Conservation (phyloP, 2,888 invertebrate genomes). For the Thymelicus sylvestris region DNA sequence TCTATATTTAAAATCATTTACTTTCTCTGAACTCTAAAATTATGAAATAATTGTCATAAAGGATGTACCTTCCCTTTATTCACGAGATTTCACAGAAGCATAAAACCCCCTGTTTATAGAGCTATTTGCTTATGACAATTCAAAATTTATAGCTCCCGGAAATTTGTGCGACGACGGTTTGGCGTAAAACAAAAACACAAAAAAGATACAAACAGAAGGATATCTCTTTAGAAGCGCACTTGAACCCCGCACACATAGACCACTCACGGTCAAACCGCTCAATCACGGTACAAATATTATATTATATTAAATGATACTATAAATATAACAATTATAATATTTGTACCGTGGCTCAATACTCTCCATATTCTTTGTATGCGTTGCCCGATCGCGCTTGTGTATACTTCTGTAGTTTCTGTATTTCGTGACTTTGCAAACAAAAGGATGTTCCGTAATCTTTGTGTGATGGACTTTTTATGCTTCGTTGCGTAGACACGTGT, state of each 20-base stretch:
- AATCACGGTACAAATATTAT: too few species aligned
- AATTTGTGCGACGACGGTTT: constrained; percentile 18
- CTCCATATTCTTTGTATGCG: too few species aligned
- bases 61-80: neutral
- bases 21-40: neutral
- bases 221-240: too few species aligned
- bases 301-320: too few species aligned
- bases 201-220: too few species aligned
- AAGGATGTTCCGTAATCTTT: constrained; percentile 17
- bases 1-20: too few species aligned
- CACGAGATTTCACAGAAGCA: neutral
- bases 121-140: constrained; percentile 21
- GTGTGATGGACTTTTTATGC: constrained; percentile 23
- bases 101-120: constrained; percentile 11
- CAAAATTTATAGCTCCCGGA: constrained; percentile 24
- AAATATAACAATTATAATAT: too few species aligned
- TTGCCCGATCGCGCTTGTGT: too few species aligned
- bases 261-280: too few species aligned
- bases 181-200: constrained; percentile 15
- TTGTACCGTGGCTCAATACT: too few species aligned
- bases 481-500: constrained; percentile 13
- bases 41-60: neutral
- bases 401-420: too few species aligned
- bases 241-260: too few species aligned
- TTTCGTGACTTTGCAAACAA: neutral